A percentile compares a stretch with the other conserved stretches of the same genome.
These are phyloP conservation scores for Dicyema japonicum DNA, from an alignment of 1,140 invertebrate genomes.

Conservation along the genomic window DNA sequence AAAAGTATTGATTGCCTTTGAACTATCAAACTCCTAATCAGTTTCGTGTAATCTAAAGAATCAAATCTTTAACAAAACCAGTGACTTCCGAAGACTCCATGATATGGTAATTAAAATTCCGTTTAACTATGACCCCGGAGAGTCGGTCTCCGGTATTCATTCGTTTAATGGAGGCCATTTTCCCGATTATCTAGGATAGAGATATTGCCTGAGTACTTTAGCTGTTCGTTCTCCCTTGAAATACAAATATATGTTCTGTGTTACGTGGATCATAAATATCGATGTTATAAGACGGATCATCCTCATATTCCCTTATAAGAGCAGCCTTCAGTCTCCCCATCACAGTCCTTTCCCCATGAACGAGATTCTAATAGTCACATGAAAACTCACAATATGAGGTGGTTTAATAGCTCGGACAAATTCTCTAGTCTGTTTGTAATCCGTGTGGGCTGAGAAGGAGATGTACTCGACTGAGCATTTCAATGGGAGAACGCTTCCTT, in stretches of 20 bases:
- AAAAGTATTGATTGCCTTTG: no score
- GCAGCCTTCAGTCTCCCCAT: conserved; percentile 78
- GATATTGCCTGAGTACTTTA: conserved; percentile 68
- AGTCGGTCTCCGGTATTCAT: no score
- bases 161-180: no score
- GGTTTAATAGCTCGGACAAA: conserved; percentile 72
- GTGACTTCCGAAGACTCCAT: no score
- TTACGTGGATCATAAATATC: conserved; percentile 77
- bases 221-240: conserved; percentile 88
- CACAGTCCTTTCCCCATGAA: conserved; percentile 92
- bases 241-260: conserved; percentile 59
- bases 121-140: conserved; percentile 67
- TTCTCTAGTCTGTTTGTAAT: conserved; percentile 89
- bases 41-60: no score
- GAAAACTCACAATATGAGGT: conserved; percentile 43
- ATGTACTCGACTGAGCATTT: conserved; percentile 85
- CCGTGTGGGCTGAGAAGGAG: conserved; percentile 91
- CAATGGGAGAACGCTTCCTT: no score
- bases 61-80: no score
- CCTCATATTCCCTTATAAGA: conserved; percentile 63
- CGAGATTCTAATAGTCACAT: conserved; percentile 28
- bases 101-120: conserved; percentile 91
- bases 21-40: no score
- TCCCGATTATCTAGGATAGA: conserved; percentile 42
- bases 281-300: conserved; percentile 43